Conservation (phyloP, 2,888 invertebrate species). For the Girardia tigrina region DNA sequence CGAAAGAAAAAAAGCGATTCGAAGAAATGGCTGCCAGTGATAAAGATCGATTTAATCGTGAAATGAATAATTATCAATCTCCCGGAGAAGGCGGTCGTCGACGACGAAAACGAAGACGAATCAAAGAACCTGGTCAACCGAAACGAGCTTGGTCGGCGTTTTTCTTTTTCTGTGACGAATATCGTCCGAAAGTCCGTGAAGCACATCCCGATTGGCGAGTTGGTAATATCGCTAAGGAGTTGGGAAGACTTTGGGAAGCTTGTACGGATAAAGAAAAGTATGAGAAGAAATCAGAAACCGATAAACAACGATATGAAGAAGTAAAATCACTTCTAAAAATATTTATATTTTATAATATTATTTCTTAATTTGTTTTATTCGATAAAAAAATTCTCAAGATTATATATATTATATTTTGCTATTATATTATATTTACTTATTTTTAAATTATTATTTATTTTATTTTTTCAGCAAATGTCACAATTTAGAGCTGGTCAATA, state of each 20-base stretch:
- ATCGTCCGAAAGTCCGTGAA: conserved; percentile 80
- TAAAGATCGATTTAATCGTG: conserved; percentile 81
- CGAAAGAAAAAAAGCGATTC: conserved; percentile 93
- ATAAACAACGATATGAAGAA: conserved; percentile 85
- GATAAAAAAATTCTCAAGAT: no score
- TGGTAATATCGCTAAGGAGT: conserved; percentile 87
- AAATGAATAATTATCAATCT: conserved; percentile 87
- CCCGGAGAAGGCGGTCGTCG: conserved; percentile 52
- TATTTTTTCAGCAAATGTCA: conserved; percentile 3
- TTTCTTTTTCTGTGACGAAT: conserved; percentile 98
- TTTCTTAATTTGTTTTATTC: neutral
- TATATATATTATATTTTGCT: no score
- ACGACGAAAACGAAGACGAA: conserved; percentile 66
- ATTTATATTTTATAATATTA: neutral
- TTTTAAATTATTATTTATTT: no score
- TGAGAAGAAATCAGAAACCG: conserved; percentile 79
- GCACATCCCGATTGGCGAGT: conserved; percentile 82
- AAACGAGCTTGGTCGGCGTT: conserved; percentile 95
- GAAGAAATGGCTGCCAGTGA: conserved; percentile 97
- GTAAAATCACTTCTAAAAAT: conserved; percentile 55
- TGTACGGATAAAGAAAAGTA: conserved; percentile 70
- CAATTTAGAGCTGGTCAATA: conserved; percentile 14
- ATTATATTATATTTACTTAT: no score
- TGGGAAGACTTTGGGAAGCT: conserved; percentile 76
- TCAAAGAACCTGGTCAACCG: conserved; percentile 95